A percentile compares a stretch with the other conserved stretches of the same genome.
phyloP scores from a whole-genome alignment of 30 jellyfish, hydroid and myxozoan genomes.

The Hydractinia symbiolongicarpus region DNA sequence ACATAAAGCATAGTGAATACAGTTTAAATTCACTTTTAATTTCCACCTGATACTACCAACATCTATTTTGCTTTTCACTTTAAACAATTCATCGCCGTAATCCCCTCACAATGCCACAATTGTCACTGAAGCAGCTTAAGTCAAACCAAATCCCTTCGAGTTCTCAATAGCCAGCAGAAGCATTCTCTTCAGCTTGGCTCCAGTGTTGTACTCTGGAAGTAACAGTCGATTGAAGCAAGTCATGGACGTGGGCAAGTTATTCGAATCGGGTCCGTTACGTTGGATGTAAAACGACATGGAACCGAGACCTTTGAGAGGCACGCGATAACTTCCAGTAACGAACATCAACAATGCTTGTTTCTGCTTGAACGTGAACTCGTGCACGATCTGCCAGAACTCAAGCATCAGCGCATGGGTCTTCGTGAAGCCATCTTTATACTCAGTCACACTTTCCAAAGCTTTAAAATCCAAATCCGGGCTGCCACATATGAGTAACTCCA shows the following conservation, averaged over 20 bases:
- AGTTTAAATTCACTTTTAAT: too few species aligned
- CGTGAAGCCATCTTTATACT: conserved; percentile 70
- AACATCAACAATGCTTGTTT: conserved; percentile 69
- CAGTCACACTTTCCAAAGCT: conserved; percentile 67
- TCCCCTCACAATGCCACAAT: too few species aligned
- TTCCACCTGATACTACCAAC: too few species aligned
- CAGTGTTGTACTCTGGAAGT: conserved; percentile 60
- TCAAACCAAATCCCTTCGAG: conserved; percentile 89
- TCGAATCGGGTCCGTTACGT: conserved; percentile 84
- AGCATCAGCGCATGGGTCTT: conserved; percentile 48
- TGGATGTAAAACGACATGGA: conserved; percentile 67
- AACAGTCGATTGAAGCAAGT: conserved; percentile 86
- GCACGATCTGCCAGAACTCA: conserved; percentile 76
- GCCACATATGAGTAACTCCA: conserved; percentile 90
- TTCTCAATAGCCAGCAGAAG: conserved; percentile 74
- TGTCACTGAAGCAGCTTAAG: background rate
- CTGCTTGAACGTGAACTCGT: conserved; percentile 50
- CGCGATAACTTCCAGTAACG: conserved; percentile 96
- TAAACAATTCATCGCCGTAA: too few species aligned
- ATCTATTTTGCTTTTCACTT: too few species aligned
- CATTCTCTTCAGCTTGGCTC: conserved; percentile 48
- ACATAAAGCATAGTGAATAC: too few species aligned
- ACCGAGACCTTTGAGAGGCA: conserved; percentile 80
- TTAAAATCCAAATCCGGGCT: conserved; percentile 75
- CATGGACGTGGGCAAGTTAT: conserved; percentile 87